phyloP scores from a whole-genome alignment of 2,888 invertebrate species.

The Acheta domesticus region DNA sequence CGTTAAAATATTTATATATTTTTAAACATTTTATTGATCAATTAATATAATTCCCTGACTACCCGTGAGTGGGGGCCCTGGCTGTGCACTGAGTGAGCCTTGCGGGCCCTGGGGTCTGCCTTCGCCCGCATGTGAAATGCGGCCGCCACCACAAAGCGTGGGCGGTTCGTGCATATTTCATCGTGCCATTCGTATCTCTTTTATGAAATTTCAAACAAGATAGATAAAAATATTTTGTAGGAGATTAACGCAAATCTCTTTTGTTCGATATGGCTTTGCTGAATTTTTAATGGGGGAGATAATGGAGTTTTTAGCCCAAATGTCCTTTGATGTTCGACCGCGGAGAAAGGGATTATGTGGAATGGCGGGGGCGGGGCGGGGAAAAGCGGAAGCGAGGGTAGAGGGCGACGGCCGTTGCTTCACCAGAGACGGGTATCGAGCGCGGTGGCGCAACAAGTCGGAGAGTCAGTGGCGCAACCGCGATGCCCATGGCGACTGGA shows the following conservation, averaged over 20 bases:
- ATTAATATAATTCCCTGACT: too few species aligned
- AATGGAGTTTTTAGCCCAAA: not conserved
- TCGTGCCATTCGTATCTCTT: not conserved
- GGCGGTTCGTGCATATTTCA: not conserved
- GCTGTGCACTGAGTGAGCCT: too few species aligned
- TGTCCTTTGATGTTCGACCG: not conserved
- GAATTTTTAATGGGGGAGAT: constrained; percentile 18
- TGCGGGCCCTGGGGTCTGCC: not conserved
- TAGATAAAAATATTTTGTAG: constrained; percentile 3
- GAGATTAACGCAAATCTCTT: not conserved
- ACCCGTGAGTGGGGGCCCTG: too few species aligned
- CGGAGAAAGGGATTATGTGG: not conserved
- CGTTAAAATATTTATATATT: too few species aligned
- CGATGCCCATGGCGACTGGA: not conserved
- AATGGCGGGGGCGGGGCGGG: too few species aligned
- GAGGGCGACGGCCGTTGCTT: too few species aligned
- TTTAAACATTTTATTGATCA: too few species aligned
- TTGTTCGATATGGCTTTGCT: constrained; percentile 1
- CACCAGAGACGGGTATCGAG: not conserved
- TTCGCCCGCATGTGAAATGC: not conserved
- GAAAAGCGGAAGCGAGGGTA: too few species aligned
- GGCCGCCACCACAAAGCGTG: not conserved
- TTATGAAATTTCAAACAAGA: not conserved
- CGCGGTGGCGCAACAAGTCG: constrained; percentile 8
- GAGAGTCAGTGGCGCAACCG: not conserved